phyloP scores from a whole-genome alignment of 2,113 vertebrate species.

The Chinchilla lanigera region DNA sequence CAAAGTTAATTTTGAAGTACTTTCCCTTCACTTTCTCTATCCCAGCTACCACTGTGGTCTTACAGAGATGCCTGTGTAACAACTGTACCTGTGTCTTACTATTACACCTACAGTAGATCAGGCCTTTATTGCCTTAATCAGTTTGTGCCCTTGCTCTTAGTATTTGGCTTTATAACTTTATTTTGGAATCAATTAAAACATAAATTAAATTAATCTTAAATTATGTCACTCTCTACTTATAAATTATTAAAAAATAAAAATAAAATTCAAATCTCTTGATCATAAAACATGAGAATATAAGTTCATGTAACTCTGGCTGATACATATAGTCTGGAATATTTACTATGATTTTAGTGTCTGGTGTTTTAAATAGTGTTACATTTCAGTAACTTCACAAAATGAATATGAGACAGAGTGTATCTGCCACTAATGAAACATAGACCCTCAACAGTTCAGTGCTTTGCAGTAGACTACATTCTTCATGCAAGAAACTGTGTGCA shows the following conservation, averaged over 20 bases:
- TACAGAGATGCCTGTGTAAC: background rate
- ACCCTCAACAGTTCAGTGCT: background rate
- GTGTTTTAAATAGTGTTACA: background rate
- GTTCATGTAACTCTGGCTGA: background rate
- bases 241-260: constrained; percentile 18
- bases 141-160: background rate
- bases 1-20: background rate
- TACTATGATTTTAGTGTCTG: background rate
- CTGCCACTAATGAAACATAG: background rate
- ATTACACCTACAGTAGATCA: background rate
- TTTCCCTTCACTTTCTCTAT: background rate
- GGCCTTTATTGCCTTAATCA: background rate
- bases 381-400: background rate
- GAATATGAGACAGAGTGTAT: background rate
- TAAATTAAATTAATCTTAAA: background rate
- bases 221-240: background rate
- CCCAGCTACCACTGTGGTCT: background rate
- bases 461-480: background rate
- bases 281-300: background rate
- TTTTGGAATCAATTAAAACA: background rate
- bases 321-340: background rate
- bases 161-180: background rate
- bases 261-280: background rate
- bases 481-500: background rate
- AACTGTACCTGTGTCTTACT: background rate